phyloP scores from a whole-genome alignment of 2,888 invertebrate genomes.

The Keiferia lycopersicella region DNA sequence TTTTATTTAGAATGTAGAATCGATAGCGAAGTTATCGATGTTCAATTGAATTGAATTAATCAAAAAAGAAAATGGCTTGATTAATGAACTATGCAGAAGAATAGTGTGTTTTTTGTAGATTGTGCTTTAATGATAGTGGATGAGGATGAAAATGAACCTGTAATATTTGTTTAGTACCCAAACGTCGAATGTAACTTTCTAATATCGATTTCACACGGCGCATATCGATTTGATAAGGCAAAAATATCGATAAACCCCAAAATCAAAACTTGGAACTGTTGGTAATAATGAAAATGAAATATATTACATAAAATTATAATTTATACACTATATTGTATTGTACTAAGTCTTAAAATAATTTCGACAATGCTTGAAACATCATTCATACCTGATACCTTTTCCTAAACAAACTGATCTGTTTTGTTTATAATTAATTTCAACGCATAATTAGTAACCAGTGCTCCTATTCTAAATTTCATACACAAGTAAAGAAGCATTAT shows the following conservation, averaged over 20 bases:
- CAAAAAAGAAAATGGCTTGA: too few relatives aligned
- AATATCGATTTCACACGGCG: not conserved
- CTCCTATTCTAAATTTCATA: not conserved
- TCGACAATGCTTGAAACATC: slow-evolving; percentile 10
- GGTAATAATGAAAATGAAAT: not conserved
- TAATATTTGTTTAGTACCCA: too few relatives aligned
- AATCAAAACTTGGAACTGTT: not conserved
- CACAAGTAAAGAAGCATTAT: too few relatives aligned
- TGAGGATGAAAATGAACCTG: too few relatives aligned
- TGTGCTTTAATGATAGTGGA: too few relatives aligned
- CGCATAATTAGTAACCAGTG: not conserved
- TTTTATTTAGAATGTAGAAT: not conserved
- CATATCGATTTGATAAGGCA: not conserved
- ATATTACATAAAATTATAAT: slow-evolving; percentile 15
- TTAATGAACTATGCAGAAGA: too few relatives aligned
- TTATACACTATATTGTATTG: slow-evolving; percentile 16
- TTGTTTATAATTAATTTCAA: not conserved
- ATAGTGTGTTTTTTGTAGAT: too few relatives aligned
- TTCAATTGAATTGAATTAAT: too few relatives aligned
- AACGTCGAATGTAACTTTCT: too few relatives aligned
- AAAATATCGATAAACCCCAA: not conserved
- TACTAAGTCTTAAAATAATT: slow-evolving; percentile 16
- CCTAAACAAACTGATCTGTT: not conserved
- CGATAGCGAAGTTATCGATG: not conserved
- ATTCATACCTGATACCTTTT: not conserved